A percentile compares a stretch with the other conserved stretches of the same genome.
Conservation (phyloP, 1,140 invertebrate species). For the Drosophila ogumai region DNA sequence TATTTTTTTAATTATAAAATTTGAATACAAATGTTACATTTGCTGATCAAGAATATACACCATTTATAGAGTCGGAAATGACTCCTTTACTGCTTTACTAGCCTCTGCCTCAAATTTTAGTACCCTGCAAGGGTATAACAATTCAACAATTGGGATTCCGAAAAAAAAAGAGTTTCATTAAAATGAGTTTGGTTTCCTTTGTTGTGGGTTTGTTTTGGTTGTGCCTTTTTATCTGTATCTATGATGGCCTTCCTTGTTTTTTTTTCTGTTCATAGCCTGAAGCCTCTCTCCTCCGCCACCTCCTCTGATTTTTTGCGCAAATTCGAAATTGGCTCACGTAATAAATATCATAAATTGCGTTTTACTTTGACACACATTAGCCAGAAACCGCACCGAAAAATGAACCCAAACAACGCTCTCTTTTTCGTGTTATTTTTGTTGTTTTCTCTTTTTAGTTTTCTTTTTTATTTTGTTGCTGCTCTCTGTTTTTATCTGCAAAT, state of each 20-base stretch:
- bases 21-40: too few relatives aligned
- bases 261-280: constrained; percentile 13
- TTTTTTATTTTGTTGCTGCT: constrained; percentile 22
- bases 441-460: constrained; percentile 33
- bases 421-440: constrained; percentile 27
- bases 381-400: constrained; percentile 22
- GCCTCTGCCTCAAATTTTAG: too few relatives aligned
- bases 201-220: constrained; percentile 30
- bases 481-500: constrained; percentile 67
- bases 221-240: constrained; percentile 27
- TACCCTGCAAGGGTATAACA: not conserved
- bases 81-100: too few relatives aligned
- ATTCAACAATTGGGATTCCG: constrained; percentile 51
- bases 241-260: constrained; percentile 14
- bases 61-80: too few relatives aligned
- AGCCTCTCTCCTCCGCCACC: constrained; percentile 10
- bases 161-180: constrained; percentile 67
- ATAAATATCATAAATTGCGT: constrained; percentile 82
- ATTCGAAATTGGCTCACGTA: constrained; percentile 73
- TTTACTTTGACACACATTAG: constrained; percentile 80
- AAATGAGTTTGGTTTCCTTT: constrained; percentile 49
- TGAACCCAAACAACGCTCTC: constrained; percentile 26
- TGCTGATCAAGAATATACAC: too few relatives aligned
- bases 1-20: too few relatives aligned
- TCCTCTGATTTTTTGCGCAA: constrained; percentile 31